These are phyloP conservation scores for Cheilosia soror DNA, from an alignment of 2,888 invertebrate species.

Conservation along the genomic window DNA sequence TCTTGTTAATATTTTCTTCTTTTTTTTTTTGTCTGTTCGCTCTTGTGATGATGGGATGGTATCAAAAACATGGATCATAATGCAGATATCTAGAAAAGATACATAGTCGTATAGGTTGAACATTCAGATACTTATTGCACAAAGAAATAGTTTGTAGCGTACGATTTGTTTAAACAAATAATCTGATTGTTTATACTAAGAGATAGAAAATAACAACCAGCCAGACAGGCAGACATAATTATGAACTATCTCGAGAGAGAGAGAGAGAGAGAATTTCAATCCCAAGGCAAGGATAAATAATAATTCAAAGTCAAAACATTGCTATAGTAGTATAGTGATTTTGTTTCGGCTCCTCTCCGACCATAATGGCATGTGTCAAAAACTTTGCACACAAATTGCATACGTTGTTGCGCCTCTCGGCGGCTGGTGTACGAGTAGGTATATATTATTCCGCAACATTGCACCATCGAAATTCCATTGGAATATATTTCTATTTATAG, in stretches of 20 bases:
- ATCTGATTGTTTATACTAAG: slow-evolving; percentile 5
- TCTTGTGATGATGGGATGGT: slow-evolving; percentile 41
- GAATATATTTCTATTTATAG: slow-evolving; percentile 66
- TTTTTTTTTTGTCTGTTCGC: slow-evolving; percentile 1
- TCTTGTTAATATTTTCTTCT: slow-evolving; percentile 7
- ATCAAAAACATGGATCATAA: slow-evolving; percentile 37
- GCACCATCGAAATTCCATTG: slow-evolving; percentile 67
- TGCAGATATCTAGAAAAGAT: slow-evolving; percentile 30
- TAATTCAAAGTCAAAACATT: slow-evolving; percentile 56
- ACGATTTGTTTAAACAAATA: slow-evolving; percentile 36
- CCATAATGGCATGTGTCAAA: slow-evolving; percentile 61
- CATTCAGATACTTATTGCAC: slow-evolving; percentile 37
- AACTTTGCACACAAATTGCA: slow-evolving; percentile 40
- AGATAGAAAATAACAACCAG: slow-evolving; percentile 32
- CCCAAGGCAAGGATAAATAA: slow-evolving; percentile 77
- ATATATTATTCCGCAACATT: slow-evolving; percentile 52
- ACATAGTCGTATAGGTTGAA: slow-evolving; percentile 2
- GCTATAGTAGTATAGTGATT: slow-evolving; percentile 31
- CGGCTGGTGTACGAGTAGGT: not conserved
- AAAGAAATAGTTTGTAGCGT: slow-evolving; percentile 40
- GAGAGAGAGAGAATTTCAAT: slow-evolving; percentile 77
- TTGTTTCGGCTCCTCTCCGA: slow-evolving; percentile 30
- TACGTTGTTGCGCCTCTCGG: not conserved
- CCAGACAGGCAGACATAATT: slow-evolving; percentile 30
- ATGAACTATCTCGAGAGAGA: slow-evolving; percentile 12